Evolutionary conservation across 2,113 vertebrate genomes (phyloP).

Genomic region (Oncorhynchus gorbuscha): DNA sequence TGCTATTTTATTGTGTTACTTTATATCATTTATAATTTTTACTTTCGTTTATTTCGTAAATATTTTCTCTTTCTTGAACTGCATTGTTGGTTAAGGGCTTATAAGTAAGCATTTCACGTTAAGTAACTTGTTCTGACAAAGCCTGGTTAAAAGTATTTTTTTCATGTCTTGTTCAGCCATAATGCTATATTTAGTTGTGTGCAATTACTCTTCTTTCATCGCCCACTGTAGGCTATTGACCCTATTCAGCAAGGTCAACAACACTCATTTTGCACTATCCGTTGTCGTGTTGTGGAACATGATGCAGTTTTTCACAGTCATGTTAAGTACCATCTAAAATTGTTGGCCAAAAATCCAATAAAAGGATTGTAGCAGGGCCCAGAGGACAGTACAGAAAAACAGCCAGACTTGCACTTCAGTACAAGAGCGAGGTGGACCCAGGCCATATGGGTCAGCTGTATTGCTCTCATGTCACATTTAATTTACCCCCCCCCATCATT

Average conservation of each 20-base stretch:
- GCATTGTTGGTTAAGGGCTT: too few species aligned
- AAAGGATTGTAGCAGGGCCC: background rate
- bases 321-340: background rate
- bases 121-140: too few species aligned
- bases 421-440: conserved; percentile 9
- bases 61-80: too few species aligned
- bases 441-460: conserved; percentile 6
- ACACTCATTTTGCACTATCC: background rate
- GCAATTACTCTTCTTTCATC: too few species aligned
- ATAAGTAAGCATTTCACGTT: too few species aligned
- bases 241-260: background rate
- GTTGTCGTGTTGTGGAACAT: background rate
- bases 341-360: conserved; percentile 9
- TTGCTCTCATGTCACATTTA: conserved; percentile 66
- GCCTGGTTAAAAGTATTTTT: too few species aligned
- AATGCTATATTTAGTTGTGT: background rate
- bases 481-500: conserved; percentile 43
- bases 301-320: background rate
- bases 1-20: too few species aligned
- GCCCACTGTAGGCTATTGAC: background rate
- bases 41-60: too few species aligned
- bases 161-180: background rate
- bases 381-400: background rate
- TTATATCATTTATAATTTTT: too few species aligned
- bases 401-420: conserved; percentile 6